phyloP scores from a whole-genome alignment of 2,888 invertebrate species.

The Melipona bicolor region DNA sequence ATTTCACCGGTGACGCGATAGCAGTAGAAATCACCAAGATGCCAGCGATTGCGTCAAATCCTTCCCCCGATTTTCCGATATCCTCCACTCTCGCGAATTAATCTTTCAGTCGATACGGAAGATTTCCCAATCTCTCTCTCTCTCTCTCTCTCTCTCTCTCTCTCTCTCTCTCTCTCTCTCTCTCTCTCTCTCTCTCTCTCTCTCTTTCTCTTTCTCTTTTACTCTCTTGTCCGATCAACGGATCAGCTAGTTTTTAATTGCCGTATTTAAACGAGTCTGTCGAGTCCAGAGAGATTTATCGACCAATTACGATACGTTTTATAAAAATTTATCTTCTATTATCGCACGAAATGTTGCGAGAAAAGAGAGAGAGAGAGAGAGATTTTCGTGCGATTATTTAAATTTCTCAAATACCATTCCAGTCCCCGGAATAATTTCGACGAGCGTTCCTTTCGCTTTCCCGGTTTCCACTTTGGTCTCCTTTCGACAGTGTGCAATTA shows the following conservation, averaged over 20 bases:
- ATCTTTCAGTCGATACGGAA: background rate
- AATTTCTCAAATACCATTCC: background rate
- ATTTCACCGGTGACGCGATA: slow-evolving; percentile 22
- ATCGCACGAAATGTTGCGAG: too few relatives aligned
- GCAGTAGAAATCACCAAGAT: slow-evolving; percentile 32
- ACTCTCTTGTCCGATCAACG: background rate
- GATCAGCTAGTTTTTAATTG: too few relatives aligned
- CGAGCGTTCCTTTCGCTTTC: background rate
- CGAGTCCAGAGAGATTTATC: too few relatives aligned
- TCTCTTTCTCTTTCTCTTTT: too few relatives aligned
- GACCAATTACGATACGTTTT: too few relatives aligned
- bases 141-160: too few relatives aligned
- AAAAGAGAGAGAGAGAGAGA: too few relatives aligned
- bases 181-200: too few relatives aligned
- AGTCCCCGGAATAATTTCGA: background rate
- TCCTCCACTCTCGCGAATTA: slow-evolving; percentile 13
- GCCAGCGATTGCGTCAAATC: slow-evolving; percentile 27
- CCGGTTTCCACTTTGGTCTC: background rate
- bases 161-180: too few relatives aligned
- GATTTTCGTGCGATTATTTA: too few relatives aligned
- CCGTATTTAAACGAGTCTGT: too few relatives aligned
- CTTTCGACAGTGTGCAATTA: background rate
- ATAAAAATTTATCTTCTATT: too few relatives aligned
- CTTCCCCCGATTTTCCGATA: slow-evolving; percentile 1
- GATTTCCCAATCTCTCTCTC: background rate